Evolutionary conservation across 2,888 invertebrate species (phyloP).

Genomic region (Icerya purchasi): DNA sequence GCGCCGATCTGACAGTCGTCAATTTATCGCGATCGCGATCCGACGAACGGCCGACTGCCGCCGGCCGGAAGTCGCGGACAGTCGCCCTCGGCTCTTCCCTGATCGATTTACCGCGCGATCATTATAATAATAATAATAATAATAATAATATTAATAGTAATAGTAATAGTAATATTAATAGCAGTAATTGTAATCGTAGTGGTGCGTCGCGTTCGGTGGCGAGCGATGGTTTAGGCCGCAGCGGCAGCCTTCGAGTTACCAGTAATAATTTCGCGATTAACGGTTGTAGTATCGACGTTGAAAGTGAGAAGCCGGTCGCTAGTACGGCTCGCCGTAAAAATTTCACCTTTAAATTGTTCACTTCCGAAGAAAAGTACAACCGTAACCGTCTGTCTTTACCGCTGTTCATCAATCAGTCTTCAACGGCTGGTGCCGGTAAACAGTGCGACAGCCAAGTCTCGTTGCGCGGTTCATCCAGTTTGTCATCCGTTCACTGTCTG

Average conservation of each 20-base stretch:
- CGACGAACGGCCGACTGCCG: constrained; percentile 17
- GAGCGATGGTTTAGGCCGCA: no score
- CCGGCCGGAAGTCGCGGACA: constrained; percentile 16
- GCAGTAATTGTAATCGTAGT: neutral
- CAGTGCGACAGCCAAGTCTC: constrained; percentile 1
- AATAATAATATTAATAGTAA: neutral
- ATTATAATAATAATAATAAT: no score
- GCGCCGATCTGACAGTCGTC: constrained; percentile 1
- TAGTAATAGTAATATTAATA: neutral
- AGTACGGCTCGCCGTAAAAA: no score
- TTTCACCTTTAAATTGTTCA: neutral
- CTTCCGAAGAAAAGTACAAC: neutral
- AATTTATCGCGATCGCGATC: constrained; percentile 2
- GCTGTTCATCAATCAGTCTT: constrained; percentile 23
- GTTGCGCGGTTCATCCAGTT: constrained; percentile 22
- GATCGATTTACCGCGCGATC: no score
- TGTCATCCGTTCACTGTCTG: constrained; percentile 23
- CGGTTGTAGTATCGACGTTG: no score
- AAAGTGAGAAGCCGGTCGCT: no score
- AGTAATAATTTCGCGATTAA: no score
- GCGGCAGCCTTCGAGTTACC: no score
- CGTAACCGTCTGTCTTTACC: constrained; percentile 29
- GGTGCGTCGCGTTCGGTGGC: neutral
- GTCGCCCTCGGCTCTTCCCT: constrained; percentile 8
- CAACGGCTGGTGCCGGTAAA: no score